Conservation (phyloP, 2,113 vertebrate species). For the Asarcornis scutulata region DNA sequence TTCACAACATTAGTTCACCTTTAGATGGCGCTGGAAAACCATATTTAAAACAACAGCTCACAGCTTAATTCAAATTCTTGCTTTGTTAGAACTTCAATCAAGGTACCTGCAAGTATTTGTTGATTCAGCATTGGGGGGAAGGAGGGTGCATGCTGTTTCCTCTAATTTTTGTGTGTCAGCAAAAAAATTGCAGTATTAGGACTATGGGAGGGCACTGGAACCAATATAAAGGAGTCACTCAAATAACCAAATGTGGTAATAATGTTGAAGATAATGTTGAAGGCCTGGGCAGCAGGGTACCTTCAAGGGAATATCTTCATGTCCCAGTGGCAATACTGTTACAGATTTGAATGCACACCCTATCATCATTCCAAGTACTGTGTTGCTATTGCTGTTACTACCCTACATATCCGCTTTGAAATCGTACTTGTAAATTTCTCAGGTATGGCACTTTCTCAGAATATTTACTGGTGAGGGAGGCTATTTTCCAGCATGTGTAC, state of each 20-base stretch:
- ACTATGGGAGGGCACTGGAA: neutral
- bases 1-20: neutral
- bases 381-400: neutral
- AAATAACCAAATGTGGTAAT: neutral
- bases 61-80: too few species aligned
- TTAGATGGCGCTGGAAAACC: neutral
- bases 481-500: neutral
- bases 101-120: neutral
- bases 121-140: neutral
- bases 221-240: neutral
- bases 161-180: neutral
- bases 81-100: neutral
- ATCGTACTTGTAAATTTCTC: neutral
- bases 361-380: neutral
- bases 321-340: neutral
- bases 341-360: neutral
- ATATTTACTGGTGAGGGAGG: fast-evolving
- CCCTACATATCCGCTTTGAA: fast-evolving
- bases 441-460: neutral
- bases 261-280: neutral
- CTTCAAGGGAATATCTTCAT: too few species aligned
- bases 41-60: neutral
- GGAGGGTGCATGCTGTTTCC: too few species aligned
- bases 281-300: neutral
- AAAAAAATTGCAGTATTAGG: neutral